These are phyloP conservation scores for Chelmon rostratus DNA, from an alignment of 2,797 vertebrate genomes.

Conservation along the genomic window DNA sequence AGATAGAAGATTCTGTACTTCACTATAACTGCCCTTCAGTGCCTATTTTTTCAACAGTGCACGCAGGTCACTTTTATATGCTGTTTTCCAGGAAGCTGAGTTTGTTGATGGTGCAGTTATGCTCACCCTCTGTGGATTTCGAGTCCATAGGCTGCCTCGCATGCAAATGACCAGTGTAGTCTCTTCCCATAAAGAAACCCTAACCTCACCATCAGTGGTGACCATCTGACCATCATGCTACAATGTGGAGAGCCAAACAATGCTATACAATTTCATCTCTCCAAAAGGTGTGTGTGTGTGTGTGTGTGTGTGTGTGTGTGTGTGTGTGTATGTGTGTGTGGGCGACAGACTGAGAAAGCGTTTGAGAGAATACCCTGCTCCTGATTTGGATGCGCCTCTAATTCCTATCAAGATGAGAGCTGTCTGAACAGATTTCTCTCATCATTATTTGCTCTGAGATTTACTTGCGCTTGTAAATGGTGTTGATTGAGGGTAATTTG, in stretches of 20 bases:
- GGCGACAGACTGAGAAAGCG: slow-evolving; percentile 47
- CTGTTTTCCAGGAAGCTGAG: slow-evolving; percentile 3
- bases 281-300: slow-evolving; percentile 25
- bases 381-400: slow-evolving; percentile 83
- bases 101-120: slow-evolving; percentile 18
- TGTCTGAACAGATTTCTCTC: slow-evolving; percentile 86
- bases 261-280: slow-evolving; percentile 47
- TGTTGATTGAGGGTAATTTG: slow-evolving; percentile 89
- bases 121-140: slow-evolving; percentile 12
- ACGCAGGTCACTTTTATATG: slow-evolving; percentile 18
- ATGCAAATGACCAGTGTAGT: not conserved
- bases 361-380: slow-evolving; percentile 68
- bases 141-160: slow-evolving; percentile 14
- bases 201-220: slow-evolving; percentile 27
- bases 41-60: not conserved
- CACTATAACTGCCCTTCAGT: slow-evolving; percentile 8
- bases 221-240: slow-evolving; percentile 46
- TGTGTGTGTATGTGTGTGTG: slow-evolving; percentile 16
- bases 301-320: not conserved
- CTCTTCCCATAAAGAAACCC: slow-evolving; percentile 14
- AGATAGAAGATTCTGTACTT: not conserved
- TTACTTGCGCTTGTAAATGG: slow-evolving; percentile 86
- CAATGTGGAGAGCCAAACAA: slow-evolving; percentile 40
- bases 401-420: slow-evolving; percentile 85
- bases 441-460: slow-evolving; percentile 86